Conservation (phyloP, 2,113 vertebrate species). For the Aptenodytes patagonicus region DNA sequence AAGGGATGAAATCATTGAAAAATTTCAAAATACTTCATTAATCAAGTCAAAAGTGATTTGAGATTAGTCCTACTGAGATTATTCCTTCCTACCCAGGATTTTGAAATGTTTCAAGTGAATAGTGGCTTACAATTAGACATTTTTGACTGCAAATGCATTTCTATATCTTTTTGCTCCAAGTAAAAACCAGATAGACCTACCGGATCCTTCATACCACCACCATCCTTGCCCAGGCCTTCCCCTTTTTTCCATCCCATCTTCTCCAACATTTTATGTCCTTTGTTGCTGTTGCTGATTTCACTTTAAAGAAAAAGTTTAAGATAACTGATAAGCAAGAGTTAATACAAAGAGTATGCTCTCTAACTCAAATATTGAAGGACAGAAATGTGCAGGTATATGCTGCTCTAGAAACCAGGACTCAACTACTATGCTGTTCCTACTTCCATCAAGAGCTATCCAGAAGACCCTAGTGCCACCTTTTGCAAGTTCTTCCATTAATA, state of each 20-base stretch:
- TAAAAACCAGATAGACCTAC: constrained; percentile 70
- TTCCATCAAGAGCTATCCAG: neutral
- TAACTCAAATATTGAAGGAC: neutral
- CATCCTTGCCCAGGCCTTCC: constrained; percentile 92
- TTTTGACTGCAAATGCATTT: neutral
- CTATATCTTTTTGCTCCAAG: neutral
- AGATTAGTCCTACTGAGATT: neutral
- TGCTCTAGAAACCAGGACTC: neutral
- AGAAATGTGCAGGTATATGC: neutral
- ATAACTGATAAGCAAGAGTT: neutral
- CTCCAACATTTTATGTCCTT: constrained; percentile 94
- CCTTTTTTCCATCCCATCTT: constrained; percentile 99
- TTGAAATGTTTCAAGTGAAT: neutral
- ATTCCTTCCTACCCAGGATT: neutral
- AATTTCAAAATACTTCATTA: neutral
- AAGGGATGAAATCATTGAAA: neutral
- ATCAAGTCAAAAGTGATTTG: neutral
- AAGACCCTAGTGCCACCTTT: neutral
- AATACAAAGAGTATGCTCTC: neutral
- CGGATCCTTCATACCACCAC: constrained; percentile 88
- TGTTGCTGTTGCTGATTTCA: constrained; percentile 93
- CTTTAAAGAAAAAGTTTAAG: constrained; percentile 69
- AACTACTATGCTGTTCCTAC: neutral
- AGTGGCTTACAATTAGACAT: neutral
- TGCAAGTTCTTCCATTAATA: neutral